phyloP scores from a whole-genome alignment of 2,888 invertebrate species.

The Drosophila lutescens region DNA sequence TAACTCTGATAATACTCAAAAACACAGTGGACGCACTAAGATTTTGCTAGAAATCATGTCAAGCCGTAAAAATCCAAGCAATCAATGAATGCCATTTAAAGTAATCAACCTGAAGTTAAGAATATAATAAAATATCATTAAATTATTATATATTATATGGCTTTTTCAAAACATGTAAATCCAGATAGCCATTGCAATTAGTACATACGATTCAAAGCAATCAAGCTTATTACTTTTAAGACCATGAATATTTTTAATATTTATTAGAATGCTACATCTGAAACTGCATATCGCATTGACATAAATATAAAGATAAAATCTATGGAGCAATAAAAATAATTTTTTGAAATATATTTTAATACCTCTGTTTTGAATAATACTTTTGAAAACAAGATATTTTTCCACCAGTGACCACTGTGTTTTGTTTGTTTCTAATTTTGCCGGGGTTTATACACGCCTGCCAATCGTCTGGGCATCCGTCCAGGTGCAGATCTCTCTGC shows the following conservation, averaged over 20 bases:
- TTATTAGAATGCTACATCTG: background rate
- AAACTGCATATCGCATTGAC: background rate
- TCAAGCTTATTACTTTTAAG: slow-evolving; percentile 1
- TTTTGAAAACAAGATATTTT: too few species aligned
- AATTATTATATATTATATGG: background rate
- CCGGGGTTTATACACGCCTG: slow-evolving; percentile 14
- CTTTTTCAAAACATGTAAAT: background rate
- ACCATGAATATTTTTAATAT: background rate
- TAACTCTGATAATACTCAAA: slow-evolving; percentile 13
- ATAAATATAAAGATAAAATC: background rate
- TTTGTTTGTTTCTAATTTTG: slow-evolving; percentile 19
- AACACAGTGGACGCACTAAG: slow-evolving; percentile 1
- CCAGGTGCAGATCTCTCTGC: slow-evolving; percentile 51
- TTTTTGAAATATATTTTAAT: too few species aligned
- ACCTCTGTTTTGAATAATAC: too few species aligned
- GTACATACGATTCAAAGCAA: background rate
- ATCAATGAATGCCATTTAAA: background rate
- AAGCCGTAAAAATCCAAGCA: background rate
- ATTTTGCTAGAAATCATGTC: background rate
- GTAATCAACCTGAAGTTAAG: background rate
- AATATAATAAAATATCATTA: background rate
- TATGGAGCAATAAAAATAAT: too few species aligned
- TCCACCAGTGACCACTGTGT: background rate
- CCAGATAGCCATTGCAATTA: background rate
- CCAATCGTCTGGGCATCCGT: slow-evolving; percentile 20